A percentile compares a stretch with the other conserved stretches of the same genome.
Evolutionary conservation across 2,113 vertebrate species (phyloP).

Genomic region (Calidris pugnax): DNA sequence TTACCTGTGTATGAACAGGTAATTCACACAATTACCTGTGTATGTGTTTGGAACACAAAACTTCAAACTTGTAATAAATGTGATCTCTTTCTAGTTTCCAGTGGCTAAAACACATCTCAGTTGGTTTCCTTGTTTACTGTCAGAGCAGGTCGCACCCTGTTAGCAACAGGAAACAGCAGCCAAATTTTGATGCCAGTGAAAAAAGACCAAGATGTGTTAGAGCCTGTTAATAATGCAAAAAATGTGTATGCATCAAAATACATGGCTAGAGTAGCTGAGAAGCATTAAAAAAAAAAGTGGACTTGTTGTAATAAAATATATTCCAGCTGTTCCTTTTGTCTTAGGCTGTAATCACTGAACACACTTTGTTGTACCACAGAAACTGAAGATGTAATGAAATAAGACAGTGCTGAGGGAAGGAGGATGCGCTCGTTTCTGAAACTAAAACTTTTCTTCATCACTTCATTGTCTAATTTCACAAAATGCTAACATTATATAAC

Average conservation of each 20-base stretch:
- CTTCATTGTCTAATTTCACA: background rate
- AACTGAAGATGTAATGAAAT: background rate
- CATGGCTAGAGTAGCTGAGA: background rate
- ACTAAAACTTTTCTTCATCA: background rate
- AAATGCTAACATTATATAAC: background rate
- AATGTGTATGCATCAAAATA: background rate
- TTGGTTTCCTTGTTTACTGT: background rate
- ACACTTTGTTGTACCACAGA: background rate
- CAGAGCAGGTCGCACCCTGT: background rate
- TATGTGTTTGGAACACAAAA: too few relatives aligned
- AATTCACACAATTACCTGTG: too few relatives aligned
- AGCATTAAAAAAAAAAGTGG: background rate
- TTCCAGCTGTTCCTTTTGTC: background rate
- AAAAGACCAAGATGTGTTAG: background rate
- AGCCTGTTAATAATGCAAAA: background rate
- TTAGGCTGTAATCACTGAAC: background rate
- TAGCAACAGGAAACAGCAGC: background rate
- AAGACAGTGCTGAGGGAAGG: background rate
- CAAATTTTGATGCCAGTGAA: background rate
- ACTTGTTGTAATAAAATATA: background rate
- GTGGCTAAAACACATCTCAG: background rate
- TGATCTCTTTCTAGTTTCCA: background rate
- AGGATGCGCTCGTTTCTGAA: background rate
- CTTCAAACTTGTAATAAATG: background rate
- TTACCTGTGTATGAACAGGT: too few relatives aligned